phyloP scores from a whole-genome alignment of 2,888 invertebrate genomes.

The Helleia helle region DNA sequence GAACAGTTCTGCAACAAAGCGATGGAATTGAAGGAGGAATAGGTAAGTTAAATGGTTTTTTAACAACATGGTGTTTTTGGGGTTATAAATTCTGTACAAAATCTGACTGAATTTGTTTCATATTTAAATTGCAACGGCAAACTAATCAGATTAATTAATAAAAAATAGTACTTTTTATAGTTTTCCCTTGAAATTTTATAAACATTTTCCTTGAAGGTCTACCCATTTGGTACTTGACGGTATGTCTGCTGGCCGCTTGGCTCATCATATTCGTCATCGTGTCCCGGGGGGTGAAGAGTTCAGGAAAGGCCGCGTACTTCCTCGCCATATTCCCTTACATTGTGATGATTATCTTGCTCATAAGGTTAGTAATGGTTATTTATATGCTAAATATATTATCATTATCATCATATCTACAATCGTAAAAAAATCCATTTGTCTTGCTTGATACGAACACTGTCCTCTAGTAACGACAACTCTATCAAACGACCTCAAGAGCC shows the following conservation, averaged over 20 bases:
- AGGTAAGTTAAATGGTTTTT: conserved; percentile 21
- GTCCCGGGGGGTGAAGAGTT: conserved; percentile 82
- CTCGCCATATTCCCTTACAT: conserved; percentile 89
- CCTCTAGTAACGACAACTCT: too few relatives aligned
- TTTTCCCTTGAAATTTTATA: background rate
- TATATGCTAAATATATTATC: too few relatives aligned
- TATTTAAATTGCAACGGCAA: too few relatives aligned
- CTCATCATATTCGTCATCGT: conserved; percentile 79
- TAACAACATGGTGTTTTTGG: background rate
- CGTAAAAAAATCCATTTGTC: too few relatives aligned
- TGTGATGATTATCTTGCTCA: conserved; percentile 81
- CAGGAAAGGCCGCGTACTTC: conserved; percentile 90
- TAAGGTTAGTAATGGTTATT: conserved; percentile 46
- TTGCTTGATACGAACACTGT: too few relatives aligned
- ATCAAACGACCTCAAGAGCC: too few relatives aligned
- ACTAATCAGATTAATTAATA: too few relatives aligned
- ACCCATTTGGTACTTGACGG: conserved; percentile 79
- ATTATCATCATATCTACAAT: too few relatives aligned
- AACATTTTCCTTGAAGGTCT: conserved; percentile 36
- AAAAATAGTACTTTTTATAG: too few relatives aligned
- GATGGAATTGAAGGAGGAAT: conserved; percentile 28
- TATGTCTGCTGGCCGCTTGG: conserved; percentile 81
- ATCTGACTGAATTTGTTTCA: too few relatives aligned
- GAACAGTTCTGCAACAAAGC: conserved; percentile 25
- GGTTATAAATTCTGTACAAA: too few relatives aligned